These are phyloP conservation scores for Phataginus tetradactyla DNA, from an alignment of 2,797 vertebrate species.

Conservation along the genomic window DNA sequence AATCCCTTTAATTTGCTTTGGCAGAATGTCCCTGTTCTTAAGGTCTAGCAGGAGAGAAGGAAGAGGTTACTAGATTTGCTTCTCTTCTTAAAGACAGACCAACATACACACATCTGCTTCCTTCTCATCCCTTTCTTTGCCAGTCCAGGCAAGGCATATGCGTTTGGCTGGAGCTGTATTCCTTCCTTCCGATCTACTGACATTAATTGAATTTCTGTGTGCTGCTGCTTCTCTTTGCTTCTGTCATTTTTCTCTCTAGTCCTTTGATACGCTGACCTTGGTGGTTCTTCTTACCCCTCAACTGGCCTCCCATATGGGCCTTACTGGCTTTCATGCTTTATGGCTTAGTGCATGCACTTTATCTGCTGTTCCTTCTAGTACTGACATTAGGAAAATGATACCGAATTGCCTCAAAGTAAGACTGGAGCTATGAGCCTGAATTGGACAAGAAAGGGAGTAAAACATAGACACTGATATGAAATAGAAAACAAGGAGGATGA, in stretches of 20 bases:
- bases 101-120: neutral
- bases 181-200: neutral
- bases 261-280: conserved; percentile 60
- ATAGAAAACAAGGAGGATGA: neutral
- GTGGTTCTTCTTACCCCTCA: neutral
- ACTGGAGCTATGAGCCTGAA: neutral
- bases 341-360: conserved; percentile 15
- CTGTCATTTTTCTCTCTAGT: conserved; percentile 6
- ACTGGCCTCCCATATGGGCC: neutral
- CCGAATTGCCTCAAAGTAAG: conserved; percentile 26
- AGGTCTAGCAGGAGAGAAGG: neutral
- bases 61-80: neutral
- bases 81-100: neutral
- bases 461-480: neutral
- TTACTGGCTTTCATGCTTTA: conserved; percentile 52
- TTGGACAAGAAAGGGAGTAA: conserved; percentile 25
- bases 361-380: conserved; percentile 58
- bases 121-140: neutral
- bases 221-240: conserved; percentile 37
- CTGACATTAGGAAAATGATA: conserved; percentile 65
- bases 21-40: neutral
- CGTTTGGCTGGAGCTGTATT: neutral
- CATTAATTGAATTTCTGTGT: conserved; percentile 60
- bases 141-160: neutral
- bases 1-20: neutral